These are phyloP conservation scores for Folsomia manolachei DNA, from an alignment of 2,888 invertebrate species.

Conservation along the genomic window DNA sequence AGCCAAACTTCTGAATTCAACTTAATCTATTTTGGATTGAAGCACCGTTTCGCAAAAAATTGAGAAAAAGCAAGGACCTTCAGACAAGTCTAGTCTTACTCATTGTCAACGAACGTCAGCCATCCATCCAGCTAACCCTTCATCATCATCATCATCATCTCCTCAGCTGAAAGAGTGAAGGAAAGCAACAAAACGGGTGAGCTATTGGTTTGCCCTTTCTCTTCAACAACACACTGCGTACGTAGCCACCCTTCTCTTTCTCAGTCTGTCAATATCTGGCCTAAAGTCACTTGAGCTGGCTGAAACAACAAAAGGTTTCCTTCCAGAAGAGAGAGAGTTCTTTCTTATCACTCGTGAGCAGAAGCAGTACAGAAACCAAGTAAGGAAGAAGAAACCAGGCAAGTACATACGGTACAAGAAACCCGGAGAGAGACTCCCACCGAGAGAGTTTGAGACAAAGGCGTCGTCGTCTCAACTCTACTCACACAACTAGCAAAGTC, in stretches of 20 bases:
- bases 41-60: too few species aligned
- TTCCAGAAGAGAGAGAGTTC: neutral
- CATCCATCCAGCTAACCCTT: neutral
- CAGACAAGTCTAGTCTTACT: too few species aligned
- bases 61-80: too few species aligned
- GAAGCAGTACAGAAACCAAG: neutral
- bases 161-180: neutral
- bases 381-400: neutral
- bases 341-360: neutral
- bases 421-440: neutral
- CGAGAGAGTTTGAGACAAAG: neutral
- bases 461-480: neutral
- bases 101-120: too few species aligned
- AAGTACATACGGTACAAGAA: too few species aligned
- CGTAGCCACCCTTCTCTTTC: neutral
- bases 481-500: too few species aligned
- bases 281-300: neutral
- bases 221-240: neutral
- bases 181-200: neutral
- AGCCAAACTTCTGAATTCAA: too few species aligned
- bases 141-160: neutral
- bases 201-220: neutral
- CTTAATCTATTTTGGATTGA: neutral
- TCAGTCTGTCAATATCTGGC: neutral
- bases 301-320: neutral